These are phyloP conservation scores for Equus quagga DNA, from an alignment of 2,113 vertebrate genomes.

Conservation along the genomic window DNA sequence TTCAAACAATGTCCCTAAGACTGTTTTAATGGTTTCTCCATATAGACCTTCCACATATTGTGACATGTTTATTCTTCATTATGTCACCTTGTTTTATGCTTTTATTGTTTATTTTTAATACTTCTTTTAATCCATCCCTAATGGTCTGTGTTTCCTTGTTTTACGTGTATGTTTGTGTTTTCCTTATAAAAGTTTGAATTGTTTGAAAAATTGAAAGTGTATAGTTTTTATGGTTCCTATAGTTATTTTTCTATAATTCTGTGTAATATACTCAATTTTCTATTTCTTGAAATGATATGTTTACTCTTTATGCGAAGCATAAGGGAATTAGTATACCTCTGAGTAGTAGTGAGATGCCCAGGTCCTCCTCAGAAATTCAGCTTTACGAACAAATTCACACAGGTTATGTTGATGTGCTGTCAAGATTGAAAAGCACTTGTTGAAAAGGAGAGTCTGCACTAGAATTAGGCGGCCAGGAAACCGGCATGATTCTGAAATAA, in stretches of 20 bases:
- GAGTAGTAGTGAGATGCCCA: not conserved
- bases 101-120: conserved; percentile 17
- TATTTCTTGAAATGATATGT: not conserved
- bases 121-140: not conserved
- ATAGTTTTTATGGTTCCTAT: not conserved
- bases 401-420: not conserved
- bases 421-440: not conserved
- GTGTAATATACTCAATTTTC: not conserved
- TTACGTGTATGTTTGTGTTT: not conserved
- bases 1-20: conserved; percentile 14
- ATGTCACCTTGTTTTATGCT: not conserved
- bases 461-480: not conserved
- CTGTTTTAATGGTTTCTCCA: not conserved
- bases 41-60: not conserved
- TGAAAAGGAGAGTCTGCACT: not conserved
- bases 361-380: not conserved
- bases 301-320: not conserved
- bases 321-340: not conserved
- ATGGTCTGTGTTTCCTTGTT: not conserved
- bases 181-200: not conserved
- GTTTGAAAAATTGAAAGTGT: not conserved
- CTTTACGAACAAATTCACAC: not conserved
- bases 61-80: not conserved
- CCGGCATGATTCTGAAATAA: not conserved
- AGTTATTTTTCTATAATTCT: not conserved